Evolutionary conservation across 2,797 vertebrate species (phyloP).

Genomic region (Pelobates cultripes): DNA sequence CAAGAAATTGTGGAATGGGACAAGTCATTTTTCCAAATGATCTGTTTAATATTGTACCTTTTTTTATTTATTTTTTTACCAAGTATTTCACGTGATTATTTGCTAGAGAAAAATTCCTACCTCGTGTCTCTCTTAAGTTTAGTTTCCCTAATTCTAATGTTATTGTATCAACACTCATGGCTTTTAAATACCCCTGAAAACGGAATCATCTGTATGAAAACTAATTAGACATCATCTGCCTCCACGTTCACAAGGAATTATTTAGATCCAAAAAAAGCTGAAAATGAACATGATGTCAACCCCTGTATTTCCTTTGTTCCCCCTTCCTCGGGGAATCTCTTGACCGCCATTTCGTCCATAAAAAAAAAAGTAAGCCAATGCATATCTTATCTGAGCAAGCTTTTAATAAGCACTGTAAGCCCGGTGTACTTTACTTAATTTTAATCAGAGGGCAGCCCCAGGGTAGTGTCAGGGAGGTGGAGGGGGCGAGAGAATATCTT

Average conservation of each 20-base stretch:
- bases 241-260: conserved; percentile 3
- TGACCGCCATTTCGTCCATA: conserved; percentile 23
- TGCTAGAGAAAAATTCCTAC: background rate
- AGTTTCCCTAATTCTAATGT: background rate
- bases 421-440: background rate
- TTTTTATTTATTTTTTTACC: no score
- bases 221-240: conserved; percentile 8
- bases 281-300: conserved; percentile 19
- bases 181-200: background rate
- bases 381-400: conserved; percentile 24
- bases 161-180: background rate
- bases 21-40: no score
- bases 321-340: background rate
- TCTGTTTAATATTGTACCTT: no score
- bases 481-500: conserved; percentile 1
- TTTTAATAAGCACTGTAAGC: conserved; percentile 25
- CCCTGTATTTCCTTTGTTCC: background rate
- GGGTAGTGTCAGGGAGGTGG: background rate
- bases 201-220: background rate
- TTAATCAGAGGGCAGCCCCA: conserved; percentile 17
- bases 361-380: conserved; percentile 1
- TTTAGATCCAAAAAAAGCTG: conserved; percentile 7
- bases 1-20: no score
- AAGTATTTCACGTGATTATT: no score
- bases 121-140: background rate